These are phyloP conservation scores for Wasmannia auropunctata DNA, from an alignment of 1,140 invertebrate genomes.

Conservation along the genomic window DNA sequence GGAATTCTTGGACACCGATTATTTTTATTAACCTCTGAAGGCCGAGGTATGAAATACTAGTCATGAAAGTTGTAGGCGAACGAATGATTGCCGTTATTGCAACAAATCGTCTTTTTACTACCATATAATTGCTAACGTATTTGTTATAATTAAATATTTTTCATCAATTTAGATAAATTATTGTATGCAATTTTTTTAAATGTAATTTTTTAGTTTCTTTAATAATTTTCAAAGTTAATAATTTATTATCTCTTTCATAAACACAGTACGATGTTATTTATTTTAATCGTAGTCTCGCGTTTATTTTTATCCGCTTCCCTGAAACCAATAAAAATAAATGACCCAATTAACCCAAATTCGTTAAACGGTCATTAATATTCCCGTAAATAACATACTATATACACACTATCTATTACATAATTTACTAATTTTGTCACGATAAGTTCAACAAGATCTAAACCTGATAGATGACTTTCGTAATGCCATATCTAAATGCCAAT, in stretches of 20 bases:
- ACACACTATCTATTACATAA: not conserved
- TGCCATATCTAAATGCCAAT: not conserved
- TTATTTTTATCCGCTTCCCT: not conserved
- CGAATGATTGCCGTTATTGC: not conserved
- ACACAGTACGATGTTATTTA: not conserved
- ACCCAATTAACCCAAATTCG: not conserved
- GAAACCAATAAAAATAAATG: not conserved
- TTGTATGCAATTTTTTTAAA: not conserved
- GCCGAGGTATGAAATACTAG: not conserved
- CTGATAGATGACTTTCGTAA: not conserved
- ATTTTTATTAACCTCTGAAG: slow-evolving; percentile 44
- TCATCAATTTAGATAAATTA: not conserved
- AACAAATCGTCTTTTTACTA: not conserved
- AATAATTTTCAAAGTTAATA: not conserved
- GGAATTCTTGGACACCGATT: slow-evolving; percentile 28
- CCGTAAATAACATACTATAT: not conserved
- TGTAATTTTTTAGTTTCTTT: not conserved
- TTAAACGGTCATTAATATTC: not conserved
- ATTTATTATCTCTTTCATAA: not conserved
- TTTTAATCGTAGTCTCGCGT: not conserved
- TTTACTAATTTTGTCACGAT: not conserved
- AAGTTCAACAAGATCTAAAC: not conserved
- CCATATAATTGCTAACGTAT: not conserved
- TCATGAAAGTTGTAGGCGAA: not conserved
- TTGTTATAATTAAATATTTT: slow-evolving; percentile 2